A percentile compares a stretch with the other conserved stretches of the same genome.
Evolutionary conservation across 2,113 vertebrate species (phyloP).

Genomic region (Uropsilus gracilis): DNA sequence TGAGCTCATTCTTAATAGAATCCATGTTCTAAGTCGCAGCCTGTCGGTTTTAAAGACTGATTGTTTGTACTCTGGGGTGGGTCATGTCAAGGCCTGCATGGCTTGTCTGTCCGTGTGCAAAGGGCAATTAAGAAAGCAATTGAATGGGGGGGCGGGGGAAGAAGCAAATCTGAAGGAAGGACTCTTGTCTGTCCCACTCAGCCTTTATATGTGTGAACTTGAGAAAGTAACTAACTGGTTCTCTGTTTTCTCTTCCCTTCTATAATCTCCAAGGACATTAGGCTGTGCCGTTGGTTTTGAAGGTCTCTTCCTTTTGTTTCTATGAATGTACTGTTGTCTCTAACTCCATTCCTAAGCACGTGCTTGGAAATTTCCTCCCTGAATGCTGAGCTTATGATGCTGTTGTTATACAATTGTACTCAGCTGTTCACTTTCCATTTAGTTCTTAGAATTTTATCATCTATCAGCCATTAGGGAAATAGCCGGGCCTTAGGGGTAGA

Average conservation of each 20-base stretch:
- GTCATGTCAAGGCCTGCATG: background rate
- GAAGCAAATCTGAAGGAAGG: too few relatives aligned
- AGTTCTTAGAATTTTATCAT: background rate
- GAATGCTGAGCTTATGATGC: background rate
- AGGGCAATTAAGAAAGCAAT: background rate
- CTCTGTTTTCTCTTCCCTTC: background rate
- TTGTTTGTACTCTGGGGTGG: background rate
- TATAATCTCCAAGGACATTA: background rate
- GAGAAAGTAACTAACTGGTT: background rate
- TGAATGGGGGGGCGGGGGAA: too few relatives aligned
- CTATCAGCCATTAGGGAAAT: background rate
- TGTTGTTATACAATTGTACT: background rate
- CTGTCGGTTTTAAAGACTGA: background rate
- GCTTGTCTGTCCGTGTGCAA: background rate
- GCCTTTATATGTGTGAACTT: background rate
- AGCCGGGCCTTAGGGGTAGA: background rate
- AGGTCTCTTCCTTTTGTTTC: background rate
- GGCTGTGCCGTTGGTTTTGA: background rate
- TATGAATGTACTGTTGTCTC: background rate
- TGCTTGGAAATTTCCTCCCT: background rate
- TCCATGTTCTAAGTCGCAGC: background rate
- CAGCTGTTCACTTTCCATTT: background rate
- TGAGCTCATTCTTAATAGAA: background rate
- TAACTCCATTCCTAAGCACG: background rate
- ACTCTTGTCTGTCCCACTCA: background rate